phyloP scores from a whole-genome alignment of 53 echinoderm and acorn worm genomes.

The Astropecten irregularis region DNA sequence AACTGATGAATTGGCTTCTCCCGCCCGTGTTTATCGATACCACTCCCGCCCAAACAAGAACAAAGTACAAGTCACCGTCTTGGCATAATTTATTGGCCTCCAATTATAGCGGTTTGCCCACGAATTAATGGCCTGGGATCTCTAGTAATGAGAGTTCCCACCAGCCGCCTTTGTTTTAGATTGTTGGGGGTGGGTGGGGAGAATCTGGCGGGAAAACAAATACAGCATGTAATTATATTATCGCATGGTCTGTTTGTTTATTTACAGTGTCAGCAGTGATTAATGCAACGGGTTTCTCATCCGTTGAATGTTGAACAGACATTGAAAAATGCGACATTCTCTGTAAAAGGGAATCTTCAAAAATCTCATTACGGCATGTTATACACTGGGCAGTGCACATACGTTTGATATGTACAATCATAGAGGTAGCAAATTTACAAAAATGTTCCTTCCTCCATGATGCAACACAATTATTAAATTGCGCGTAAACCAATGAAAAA shows the following conservation, averaged over 20 bases:
- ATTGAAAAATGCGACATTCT: too few species aligned
- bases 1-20: neutral
- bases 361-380: too few species aligned
- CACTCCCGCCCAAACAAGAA: neutral
- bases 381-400: too few species aligned
- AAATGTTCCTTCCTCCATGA: too few species aligned
- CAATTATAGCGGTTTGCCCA: conserved; percentile 16
- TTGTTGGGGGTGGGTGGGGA: neutral
- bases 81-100: conserved; percentile 6
- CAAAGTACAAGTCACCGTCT: conserved; percentile 39
- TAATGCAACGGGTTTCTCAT: too few species aligned
- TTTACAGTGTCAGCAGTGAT: neutral
- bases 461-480: too few species aligned
- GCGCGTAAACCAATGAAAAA: too few species aligned
- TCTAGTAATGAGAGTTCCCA: conserved; percentile 27
- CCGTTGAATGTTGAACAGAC: too few species aligned
- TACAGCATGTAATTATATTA: conserved; percentile 4
- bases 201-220: neutral
- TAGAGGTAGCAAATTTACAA: too few species aligned
- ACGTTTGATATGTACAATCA: too few species aligned
- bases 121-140: conserved; percentile 18
- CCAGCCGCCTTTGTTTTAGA: neutral
- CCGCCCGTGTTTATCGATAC: conserved; percentile 8
- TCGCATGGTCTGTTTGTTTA: conserved; percentile 19
- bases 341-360: too few species aligned